Conservation (phyloP, 2,797 vertebrate genomes). For the Cryptoblepharus egeriae region DNA sequence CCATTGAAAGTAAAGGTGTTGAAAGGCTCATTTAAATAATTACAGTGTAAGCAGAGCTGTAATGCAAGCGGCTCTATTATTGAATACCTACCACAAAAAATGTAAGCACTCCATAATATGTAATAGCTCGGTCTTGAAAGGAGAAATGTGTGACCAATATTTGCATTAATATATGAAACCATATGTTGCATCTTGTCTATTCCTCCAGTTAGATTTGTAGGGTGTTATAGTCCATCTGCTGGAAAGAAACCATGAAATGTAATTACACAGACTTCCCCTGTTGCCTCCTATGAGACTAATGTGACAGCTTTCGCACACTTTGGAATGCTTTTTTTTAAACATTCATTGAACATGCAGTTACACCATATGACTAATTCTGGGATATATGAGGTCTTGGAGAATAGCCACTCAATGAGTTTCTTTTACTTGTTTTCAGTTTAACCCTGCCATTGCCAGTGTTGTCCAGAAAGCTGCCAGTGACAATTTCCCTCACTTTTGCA, state of each 20-base stretch:
- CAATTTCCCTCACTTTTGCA: not conserved
- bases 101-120: not conserved
- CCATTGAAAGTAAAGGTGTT: not conserved
- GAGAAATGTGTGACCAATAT: not conserved
- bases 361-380: slow-evolving; percentile 3
- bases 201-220: not conserved
- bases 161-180: not conserved
- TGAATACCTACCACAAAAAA: not conserved
- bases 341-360: not conserved
- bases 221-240: not conserved
- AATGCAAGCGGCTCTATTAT: not conserved
- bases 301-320: not conserved
- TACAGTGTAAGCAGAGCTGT: not conserved
- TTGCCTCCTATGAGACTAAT: not conserved
- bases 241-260: not conserved
- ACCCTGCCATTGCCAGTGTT: not conserved
- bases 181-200: not conserved
- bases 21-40: not conserved
- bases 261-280: not conserved
- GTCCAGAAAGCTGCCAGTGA: not conserved
- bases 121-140: not conserved
- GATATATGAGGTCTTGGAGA: slow-evolving; percentile 16
- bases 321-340: not conserved
- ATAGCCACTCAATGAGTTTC: not conserved
- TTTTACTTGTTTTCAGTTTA: not conserved